Evolutionary conservation across 2,113 vertebrate genomes (phyloP).

Genomic region (Bolborhynchus lineola): DNA sequence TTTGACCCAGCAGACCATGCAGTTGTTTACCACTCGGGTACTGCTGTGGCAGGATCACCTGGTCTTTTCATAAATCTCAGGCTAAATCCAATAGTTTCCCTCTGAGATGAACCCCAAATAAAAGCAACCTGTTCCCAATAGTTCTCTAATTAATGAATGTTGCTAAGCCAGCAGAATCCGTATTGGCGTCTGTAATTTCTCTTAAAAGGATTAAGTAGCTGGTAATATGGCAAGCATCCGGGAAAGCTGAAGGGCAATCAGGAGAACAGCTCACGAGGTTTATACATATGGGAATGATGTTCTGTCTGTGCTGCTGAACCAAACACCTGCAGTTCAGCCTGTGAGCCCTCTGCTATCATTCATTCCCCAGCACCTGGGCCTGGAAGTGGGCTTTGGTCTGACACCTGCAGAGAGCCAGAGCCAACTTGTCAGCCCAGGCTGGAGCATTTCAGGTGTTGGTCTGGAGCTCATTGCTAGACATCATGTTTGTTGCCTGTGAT

Average conservation of each 20-base stretch:
- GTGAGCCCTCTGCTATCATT: rapidly evolving
- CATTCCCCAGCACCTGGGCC: neutral
- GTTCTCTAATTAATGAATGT: rapidly evolving
- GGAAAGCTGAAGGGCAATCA: neutral
- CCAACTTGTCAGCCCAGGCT: neutral
- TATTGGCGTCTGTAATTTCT: rapidly evolving
- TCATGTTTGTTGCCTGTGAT: neutral
- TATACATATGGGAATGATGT: rapidly evolving
- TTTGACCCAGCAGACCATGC: neutral
- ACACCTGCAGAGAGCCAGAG: rapidly evolving
- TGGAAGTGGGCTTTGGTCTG: neutral
- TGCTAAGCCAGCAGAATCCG: neutral
- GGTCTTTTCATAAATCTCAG: neutral
- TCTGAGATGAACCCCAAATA: neutral
- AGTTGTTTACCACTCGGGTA: rapidly evolving
- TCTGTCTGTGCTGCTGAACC: rapidly evolving
- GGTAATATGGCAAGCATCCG: rapidly evolving
- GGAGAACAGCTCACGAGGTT: rapidly evolving
- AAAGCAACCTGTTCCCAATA: neutral
- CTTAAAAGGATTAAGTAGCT: neutral
- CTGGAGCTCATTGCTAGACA: neutral
- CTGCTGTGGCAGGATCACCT: neutral
- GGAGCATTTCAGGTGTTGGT: neutral
- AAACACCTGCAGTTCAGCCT: rapidly evolving
- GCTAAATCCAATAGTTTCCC: neutral